Conservation (phyloP, 2,888 invertebrate species). For the Calephelis perditalis region DNA sequence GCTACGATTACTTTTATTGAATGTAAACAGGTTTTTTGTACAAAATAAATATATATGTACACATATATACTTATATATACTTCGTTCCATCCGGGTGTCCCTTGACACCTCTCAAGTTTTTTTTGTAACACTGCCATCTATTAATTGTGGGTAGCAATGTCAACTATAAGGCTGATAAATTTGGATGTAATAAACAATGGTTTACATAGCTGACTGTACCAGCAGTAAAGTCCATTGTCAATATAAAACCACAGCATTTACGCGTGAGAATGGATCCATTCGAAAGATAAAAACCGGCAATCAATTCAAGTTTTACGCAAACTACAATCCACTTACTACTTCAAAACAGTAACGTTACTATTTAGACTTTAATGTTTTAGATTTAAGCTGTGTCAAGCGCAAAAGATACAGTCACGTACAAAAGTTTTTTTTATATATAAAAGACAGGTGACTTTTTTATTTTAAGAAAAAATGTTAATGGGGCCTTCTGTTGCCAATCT, state of each 20-base stretch:
- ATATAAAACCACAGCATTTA: conserved; percentile 5
- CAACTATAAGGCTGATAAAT: not conserved
- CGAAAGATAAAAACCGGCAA: conserved; percentile 4
- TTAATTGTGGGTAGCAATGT: no score
- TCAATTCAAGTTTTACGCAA: conserved; percentile 8
- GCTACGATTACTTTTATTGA: no score
- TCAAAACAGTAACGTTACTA: not conserved
- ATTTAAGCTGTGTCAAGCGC: not conserved
- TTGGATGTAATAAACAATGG: not conserved
- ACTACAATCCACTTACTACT: not conserved
- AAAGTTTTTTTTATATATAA: not conserved
- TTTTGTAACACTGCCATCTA: no score
- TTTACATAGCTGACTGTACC: not conserved
- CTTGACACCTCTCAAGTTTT: no score
- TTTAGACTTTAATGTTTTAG: not conserved
- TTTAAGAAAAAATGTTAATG: no score
- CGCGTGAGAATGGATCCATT: conserved; percentile 6
- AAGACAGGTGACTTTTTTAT: no score
- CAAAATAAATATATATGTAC: no score
- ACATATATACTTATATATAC: no score
- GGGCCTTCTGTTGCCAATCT: no score
- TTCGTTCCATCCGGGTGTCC: no score
- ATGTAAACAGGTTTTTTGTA: no score
- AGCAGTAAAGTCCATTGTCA: conserved; percentile 5
- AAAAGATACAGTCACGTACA: not conserved